Conservation (phyloP, 2,113 vertebrate species). For the Oceanodroma tethys region DNA sequence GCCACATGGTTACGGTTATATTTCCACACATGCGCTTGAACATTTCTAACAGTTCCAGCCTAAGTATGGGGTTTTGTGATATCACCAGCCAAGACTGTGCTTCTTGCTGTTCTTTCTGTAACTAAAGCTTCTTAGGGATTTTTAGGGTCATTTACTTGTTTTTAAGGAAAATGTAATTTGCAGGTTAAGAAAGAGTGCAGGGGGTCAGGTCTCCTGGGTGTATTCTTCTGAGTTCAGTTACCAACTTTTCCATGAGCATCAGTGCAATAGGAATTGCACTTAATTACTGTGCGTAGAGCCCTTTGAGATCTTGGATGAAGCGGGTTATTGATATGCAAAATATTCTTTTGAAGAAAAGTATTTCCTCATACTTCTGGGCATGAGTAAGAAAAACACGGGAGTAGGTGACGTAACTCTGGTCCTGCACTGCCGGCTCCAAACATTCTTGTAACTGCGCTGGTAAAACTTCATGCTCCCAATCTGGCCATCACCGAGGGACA, state of each 20-base stretch:
- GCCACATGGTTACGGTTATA: constrained; percentile 10
- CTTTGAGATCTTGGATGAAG: constrained; percentile 23
- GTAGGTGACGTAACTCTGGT: constrained; percentile 7
- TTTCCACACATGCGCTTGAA: background rate
- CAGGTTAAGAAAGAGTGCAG: constrained; percentile 38
- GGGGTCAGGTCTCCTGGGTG: constrained; percentile 30
- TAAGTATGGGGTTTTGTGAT: background rate
- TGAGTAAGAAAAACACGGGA: constrained; percentile 13
- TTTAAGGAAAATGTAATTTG: constrained; percentile 63
- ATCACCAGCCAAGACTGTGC: background rate
- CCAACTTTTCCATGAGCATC: background rate
- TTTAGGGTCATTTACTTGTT: constrained; percentile 53
- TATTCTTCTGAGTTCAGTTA: constrained; percentile 18
- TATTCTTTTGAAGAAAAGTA: constrained; percentile 57
- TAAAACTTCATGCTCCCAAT: background rate
- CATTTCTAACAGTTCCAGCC: background rate
- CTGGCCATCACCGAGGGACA: background rate
- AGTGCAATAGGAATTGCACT: background rate
- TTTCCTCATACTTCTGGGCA: constrained; percentile 50
- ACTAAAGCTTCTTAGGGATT: constrained; percentile 47
- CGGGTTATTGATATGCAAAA: constrained; percentile 43
- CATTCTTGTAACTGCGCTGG: background rate
- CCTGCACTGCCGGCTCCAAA: background rate
- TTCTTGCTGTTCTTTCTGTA: constrained; percentile 32
- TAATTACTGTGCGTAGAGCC: background rate